These are phyloP conservation scores for Dicentrarchus labrax DNA, from an alignment of 2,113 vertebrate genomes.

Conservation along the genomic window DNA sequence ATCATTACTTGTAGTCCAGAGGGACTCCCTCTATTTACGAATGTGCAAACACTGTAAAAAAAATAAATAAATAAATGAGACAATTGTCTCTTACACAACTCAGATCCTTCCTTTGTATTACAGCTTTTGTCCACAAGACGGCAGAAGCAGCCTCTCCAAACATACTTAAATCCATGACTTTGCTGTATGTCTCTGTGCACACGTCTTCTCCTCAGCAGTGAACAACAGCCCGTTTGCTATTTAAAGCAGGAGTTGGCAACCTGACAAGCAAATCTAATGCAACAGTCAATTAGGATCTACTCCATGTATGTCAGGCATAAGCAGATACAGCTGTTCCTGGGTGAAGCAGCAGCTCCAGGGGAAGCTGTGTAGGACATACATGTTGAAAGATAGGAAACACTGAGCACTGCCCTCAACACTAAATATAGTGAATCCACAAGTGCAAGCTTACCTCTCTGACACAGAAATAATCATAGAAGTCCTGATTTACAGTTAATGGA, in stretches of 20 bases:
- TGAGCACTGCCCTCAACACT: conserved; percentile 19
- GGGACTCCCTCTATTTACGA: neutral
- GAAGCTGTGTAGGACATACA: conserved; percentile 40
- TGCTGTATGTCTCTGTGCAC: neutral
- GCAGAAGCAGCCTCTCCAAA: conserved; percentile 42
- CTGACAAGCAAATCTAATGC: conserved; percentile 68
- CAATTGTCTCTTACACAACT: neutral
- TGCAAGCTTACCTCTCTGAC: conserved; percentile 21
- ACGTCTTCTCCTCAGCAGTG: neutral
- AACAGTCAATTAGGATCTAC: conserved; percentile 66
- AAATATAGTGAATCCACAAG: conserved; percentile 45
- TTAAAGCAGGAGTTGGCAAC: conserved; percentile 40
- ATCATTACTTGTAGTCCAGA: neutral
- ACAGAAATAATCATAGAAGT: neutral
- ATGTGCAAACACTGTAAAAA: neutral
- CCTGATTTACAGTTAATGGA: neutral
- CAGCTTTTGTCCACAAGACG: conserved; percentile 73
- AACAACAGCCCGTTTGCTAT: conserved; percentile 22
- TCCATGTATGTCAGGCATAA: conserved; percentile 60
- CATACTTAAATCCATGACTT: neutral
- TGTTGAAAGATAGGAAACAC: conserved; percentile 59
- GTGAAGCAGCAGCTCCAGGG: conserved; percentile 52
- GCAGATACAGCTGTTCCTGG: conserved; percentile 66
- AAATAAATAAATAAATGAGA: neutral
- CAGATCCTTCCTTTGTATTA: conserved; percentile 3